Conservation (phyloP, 2,888 invertebrate species). For the Ophion ventricosus region DNA sequence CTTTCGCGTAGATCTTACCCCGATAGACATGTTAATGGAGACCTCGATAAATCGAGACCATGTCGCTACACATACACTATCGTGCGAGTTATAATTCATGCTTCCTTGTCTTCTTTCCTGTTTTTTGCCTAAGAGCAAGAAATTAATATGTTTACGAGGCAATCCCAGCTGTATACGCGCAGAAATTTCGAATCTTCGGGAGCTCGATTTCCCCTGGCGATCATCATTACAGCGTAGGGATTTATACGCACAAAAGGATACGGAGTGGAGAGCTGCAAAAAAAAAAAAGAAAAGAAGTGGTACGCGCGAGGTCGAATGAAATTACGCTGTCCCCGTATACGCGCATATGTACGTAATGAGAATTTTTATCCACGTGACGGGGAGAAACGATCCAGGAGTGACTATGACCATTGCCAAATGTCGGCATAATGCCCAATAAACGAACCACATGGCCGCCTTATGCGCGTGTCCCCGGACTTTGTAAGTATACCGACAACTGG, state of each 20-base stretch:
- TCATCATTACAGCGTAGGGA: neutral
- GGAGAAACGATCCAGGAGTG: slow-evolving; percentile 24
- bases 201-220: neutral
- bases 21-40: slow-evolving; percentile 75
- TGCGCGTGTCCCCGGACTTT: slow-evolving; percentile 54
- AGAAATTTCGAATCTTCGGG: slow-evolving; percentile 1
- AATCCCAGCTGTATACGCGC: neutral
- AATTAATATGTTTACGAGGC: neutral
- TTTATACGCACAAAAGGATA: neutral
- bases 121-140: slow-evolving; percentile 4
- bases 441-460: slow-evolving; percentile 72
- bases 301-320: slow-evolving; percentile 54
- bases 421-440: slow-evolving; percentile 70
- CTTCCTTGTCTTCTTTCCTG: neutral
- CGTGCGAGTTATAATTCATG: neutral
- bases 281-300: slow-evolving; percentile 10
- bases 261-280: slow-evolving; percentile 1
- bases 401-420: slow-evolving; percentile 59
- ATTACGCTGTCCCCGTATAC: slow-evolving; percentile 49
- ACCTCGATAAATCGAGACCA: slow-evolving; percentile 73
- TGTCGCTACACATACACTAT: slow-evolving; percentile 7
- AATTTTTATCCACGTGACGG: slow-evolving; percentile 17
- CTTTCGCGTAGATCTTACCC: slow-evolving; percentile 70
- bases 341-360: slow-evolving; percentile 27
- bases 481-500: slow-evolving; percentile 51